Evolutionary conservation across 2,888 invertebrate species (phyloP).

Genomic region (Leucoma salicis): DNA sequence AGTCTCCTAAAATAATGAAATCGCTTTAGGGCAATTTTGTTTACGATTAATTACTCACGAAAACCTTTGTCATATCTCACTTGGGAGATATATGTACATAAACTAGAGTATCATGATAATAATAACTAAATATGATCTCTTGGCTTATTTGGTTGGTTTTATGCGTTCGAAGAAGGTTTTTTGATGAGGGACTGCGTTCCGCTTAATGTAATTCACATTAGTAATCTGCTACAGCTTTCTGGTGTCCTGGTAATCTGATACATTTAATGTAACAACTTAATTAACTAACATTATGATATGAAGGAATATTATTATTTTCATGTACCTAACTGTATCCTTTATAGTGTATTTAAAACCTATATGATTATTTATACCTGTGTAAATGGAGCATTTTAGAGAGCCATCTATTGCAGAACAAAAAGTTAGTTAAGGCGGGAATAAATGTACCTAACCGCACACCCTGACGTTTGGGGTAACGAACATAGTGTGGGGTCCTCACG

Average conservation of each 20-base stretch:
- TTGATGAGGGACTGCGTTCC: slow-evolving; percentile 53
- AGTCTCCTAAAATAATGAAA: slow-evolving; percentile 21
- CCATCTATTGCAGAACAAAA: no score
- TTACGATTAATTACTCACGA: slow-evolving; percentile 27
- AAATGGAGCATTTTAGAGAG: no score
- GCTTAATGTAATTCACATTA: slow-evolving; percentile 56
- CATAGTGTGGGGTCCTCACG: no score
- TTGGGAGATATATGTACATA: slow-evolving; percentile 32
- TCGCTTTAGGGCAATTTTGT: slow-evolving; percentile 26
- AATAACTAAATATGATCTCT: slow-evolving; percentile 39
- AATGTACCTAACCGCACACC: no score
- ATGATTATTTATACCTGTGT: no score
- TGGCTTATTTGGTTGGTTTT: slow-evolving; percentile 51
- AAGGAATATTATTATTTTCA: no score
- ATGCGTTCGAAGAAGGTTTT: slow-evolving; percentile 62
- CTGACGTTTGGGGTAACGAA: no score
- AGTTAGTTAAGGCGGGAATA: no score
- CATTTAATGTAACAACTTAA: slow-evolving; percentile 36
- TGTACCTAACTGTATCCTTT: no score
- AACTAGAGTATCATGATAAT: slow-evolving; percentile 50
- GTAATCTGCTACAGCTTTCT: slow-evolving; percentile 44
- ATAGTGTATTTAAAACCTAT: no score
- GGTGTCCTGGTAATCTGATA: slow-evolving; percentile 46
- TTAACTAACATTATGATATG: slow-evolving; percentile 20
- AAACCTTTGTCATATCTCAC: slow-evolving; percentile 35